phyloP scores from a whole-genome alignment of 2,113 vertebrate genomes.

The Platichthys flesus region DNA sequence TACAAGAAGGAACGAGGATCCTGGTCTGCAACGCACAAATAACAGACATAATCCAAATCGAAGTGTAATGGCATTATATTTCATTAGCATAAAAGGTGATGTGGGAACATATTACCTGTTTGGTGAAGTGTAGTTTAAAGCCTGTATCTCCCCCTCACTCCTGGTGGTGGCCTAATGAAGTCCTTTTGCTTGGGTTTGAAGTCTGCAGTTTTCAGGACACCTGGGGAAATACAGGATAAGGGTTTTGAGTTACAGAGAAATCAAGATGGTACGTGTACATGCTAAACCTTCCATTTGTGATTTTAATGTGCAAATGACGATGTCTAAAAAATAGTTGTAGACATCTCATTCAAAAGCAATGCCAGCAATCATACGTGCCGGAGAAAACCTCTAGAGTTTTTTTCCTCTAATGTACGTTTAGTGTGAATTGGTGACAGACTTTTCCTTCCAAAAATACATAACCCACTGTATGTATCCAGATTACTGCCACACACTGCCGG shows the following conservation, averaged over 20 bases:
- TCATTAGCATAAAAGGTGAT: slow-evolving; percentile 33
- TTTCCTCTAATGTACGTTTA: no score
- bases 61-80: slow-evolving; percentile 12
- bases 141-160: slow-evolving; percentile 45
- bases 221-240: slow-evolving; percentile 67
- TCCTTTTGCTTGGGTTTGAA: slow-evolving; percentile 49
- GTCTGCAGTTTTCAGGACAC: slow-evolving; percentile 67
- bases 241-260: slow-evolving; percentile 14
- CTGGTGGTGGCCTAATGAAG: slow-evolving; percentile 37
- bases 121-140: slow-evolving; percentile 52
- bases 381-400: no score
- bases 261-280: background rate
- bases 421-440: background rate
- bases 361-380: background rate
- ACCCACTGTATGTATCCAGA: slow-evolving; percentile 55
- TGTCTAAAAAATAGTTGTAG: background rate
- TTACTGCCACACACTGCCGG: slow-evolving; percentile 60
- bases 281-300: background rate
- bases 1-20: background rate
- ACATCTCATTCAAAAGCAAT: background rate
- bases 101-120: slow-evolving; percentile 63
- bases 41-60: background rate
- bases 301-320: slow-evolving; percentile 3
- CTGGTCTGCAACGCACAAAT: background rate
- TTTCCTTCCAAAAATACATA: slow-evolving; percentile 34